phyloP scores from a whole-genome alignment of 2,797 vertebrate species.

The Sebastolobus alascanus region DNA sequence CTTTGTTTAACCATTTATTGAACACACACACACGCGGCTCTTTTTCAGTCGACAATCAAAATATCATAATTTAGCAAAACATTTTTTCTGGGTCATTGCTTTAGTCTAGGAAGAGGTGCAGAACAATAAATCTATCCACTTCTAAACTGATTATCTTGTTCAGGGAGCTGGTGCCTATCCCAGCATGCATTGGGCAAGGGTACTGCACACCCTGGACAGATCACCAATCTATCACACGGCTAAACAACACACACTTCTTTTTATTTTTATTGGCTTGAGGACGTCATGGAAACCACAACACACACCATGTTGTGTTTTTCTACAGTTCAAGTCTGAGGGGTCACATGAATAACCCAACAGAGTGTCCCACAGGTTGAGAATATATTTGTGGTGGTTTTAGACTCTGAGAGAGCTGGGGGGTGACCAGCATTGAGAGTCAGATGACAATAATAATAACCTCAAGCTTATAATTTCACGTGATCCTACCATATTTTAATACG shows the following conservation, averaged over 20 bases:
- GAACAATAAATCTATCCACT: constrained; percentile 11
- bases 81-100: neutral
- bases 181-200: constrained; percentile 20
- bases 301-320: constrained; percentile 33
- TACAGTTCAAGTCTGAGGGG: constrained; percentile 30
- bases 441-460: constrained; percentile 19
- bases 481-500: neutral
- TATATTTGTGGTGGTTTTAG: constrained; percentile 19
- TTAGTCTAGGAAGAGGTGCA: neutral
- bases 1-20: constrained; percentile 28
- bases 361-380: constrained; percentile 7
- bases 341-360: constrained; percentile 52
- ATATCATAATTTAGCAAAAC: neutral
- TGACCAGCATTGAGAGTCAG: constrained; percentile 13
- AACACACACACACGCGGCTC: neutral
- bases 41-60: neutral
- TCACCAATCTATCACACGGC: constrained; percentile 33
- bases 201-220: neutral
- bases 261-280: constrained; percentile 37
- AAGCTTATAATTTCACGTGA: constrained; percentile 7
- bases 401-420: neutral
- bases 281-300: constrained; percentile 53
- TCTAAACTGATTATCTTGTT: neutral
- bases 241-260: constrained; percentile 27
- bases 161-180: neutral